Percentiles rank a stretch among this genome's conserved stretches.
phyloP scores from a whole-genome alignment of 2,888 invertebrate genomes.

The Anticlea derivata region DNA sequence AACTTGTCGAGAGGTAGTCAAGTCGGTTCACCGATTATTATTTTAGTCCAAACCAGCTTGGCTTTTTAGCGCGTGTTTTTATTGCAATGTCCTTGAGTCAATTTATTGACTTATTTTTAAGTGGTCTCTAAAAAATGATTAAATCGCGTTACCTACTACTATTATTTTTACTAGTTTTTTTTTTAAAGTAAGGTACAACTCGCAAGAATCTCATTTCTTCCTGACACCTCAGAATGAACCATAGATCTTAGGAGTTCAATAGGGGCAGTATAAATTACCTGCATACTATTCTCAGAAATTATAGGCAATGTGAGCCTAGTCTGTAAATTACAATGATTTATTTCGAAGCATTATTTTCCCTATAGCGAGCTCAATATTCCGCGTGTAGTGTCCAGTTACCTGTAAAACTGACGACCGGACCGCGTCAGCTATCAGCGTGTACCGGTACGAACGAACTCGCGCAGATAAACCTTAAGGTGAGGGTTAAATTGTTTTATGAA shows the following conservation, averaged over 20 bases:
- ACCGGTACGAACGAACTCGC: too few species aligned
- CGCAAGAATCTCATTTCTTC: conserved; percentile 13
- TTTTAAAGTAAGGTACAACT: neutral
- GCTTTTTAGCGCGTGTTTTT: conserved; percentile 4
- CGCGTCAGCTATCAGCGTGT: too few species aligned
- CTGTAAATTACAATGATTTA: conserved; percentile 61
- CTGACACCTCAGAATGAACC: conserved; percentile 21
- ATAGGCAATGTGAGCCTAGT: conserved; percentile 41
- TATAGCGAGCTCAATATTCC: conserved; percentile 43
- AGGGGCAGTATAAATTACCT: conserved; percentile 30
- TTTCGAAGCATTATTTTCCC: conserved; percentile 41
- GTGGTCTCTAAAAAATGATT: too few species aligned
- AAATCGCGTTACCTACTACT: too few species aligned
- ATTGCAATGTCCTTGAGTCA: conserved; percentile 12
- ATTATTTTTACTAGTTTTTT: too few species aligned
- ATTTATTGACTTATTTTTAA: conserved; percentile 15
- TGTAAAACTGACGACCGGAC: neutral
- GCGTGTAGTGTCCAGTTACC: conserved; percentile 10
- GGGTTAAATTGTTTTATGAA: too few species aligned
- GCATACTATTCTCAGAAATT: conserved; percentile 32
- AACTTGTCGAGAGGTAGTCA: neutral
- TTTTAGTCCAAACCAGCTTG: neutral
- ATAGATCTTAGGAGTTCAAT: conserved; percentile 22
- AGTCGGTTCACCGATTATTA: neutral
- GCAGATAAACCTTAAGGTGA: too few species aligned